Percentiles rank a stretch among this genome's conserved stretches.
phyloP scores from a whole-genome alignment of 2,113 vertebrate species.

The Burhinus oedicnemus region DNA sequence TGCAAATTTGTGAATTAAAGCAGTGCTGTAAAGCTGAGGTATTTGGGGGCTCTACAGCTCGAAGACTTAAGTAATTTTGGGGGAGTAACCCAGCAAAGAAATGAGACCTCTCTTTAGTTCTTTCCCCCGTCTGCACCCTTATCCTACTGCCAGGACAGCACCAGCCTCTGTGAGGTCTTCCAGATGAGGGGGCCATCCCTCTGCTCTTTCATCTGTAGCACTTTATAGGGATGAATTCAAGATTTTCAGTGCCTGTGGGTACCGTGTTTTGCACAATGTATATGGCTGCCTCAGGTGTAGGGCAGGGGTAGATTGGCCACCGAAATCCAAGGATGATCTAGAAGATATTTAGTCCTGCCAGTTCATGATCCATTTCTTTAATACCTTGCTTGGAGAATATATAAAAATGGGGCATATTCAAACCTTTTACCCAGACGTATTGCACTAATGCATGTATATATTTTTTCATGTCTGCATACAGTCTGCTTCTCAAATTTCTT shows the following conservation, averaged over 20 bases:
- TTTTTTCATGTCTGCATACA: not conserved
- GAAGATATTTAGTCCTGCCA: not conserved
- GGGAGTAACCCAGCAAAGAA: not conserved
- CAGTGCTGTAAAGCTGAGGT: not conserved
- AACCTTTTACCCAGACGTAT: not conserved
- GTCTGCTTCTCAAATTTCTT: not conserved
- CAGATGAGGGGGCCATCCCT: not conserved
- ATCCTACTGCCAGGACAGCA: not conserved
- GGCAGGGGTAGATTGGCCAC: too few species aligned
- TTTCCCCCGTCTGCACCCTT: not conserved
- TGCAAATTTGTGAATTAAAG: not conserved
- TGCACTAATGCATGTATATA: not conserved
- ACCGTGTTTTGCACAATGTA: not conserved
- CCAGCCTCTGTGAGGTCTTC: not conserved
- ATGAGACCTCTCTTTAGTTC: not conserved
- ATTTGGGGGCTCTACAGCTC: not conserved
- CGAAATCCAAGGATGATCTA: not conserved
- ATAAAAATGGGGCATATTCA: not conserved
- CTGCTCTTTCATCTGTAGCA: not conserved
- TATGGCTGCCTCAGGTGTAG: not conserved
- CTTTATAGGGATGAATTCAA: not conserved
- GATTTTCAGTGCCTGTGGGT: not conserved
- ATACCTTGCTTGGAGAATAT: not conserved
- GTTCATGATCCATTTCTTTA: not conserved
- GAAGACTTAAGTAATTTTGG: not conserved